Evolutionary conservation across 1,140 invertebrate genomes (phyloP), one percentile per base, ranked within the genome.

Genomic region (Drosophila virilis): DNA sequence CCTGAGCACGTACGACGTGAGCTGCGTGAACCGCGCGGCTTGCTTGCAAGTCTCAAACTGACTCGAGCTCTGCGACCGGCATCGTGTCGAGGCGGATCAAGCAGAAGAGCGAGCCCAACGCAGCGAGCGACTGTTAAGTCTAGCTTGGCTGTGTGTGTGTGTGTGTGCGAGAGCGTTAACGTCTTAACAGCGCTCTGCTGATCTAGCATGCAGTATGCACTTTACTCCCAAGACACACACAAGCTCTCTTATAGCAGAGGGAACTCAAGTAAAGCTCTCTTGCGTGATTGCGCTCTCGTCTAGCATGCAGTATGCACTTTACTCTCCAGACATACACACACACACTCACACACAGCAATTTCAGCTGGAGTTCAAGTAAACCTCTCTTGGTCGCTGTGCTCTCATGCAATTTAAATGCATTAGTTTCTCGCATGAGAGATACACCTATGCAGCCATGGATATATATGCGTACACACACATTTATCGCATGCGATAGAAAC

Each of bases 41-140:
- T 42, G 71, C 57, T 65, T 73, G 67, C 78, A 60, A 66, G 50
- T 81, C 78, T 72, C 33, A 40, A 69, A 86, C 78, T 85, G 65
- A 75, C 55, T 59, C 17, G 17, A 60, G 58, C 59, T 61, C 15
- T 50, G 55, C 42, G 17, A 65, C 68, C 64, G 74, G 58, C 62
- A 64, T 48, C 37, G 46, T 62, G 68, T 68, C 54, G 42, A 62
- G 73, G 45, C 35, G 43, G n/a, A 10, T 32, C 15, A 22, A 54
- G 40, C 38, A 28, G 15, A 33, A 59, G 50, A 60, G 50, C 54
- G 70, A 65, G 55, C 67, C 57, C 67, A 65, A 13, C 58, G 42
- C 35, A 42, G 8, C 6, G 38, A 51, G 37, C 33, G 28, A 32
- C 51, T 48, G 57, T 17, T 8, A 38, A 65, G 45, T 52, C 17